phyloP scores from a whole-genome alignment of 2,797 vertebrate genomes.

The Peromyscus aztecus region DNA sequence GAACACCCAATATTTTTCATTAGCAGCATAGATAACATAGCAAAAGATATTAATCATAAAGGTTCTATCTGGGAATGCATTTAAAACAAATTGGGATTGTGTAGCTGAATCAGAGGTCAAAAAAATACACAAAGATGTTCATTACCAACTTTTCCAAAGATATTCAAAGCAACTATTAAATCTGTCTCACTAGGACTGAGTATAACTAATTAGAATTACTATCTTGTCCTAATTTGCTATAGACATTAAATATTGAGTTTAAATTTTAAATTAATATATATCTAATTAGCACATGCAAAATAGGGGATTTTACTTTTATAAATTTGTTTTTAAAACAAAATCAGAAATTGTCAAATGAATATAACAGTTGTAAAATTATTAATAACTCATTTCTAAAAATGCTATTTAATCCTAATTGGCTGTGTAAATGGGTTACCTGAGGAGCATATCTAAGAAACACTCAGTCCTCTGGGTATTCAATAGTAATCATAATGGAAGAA shows the following conservation, averaged over 20 bases:
- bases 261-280: constrained; percentile 83
- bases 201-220: constrained; percentile 81
- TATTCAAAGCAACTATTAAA: constrained; percentile 76
- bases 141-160: constrained; percentile 80
- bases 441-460: constrained; percentile 73
- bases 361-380: constrained; percentile 80
- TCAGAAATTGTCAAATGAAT: constrained; percentile 78
- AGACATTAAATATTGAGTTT: constrained; percentile 75
- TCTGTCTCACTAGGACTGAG: constrained; percentile 64
- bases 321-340: constrained; percentile 79
- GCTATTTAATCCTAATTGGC: constrained; percentile 79
- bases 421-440: constrained; percentile 41
- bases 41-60: constrained; percentile 84
- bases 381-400: constrained; percentile 80
- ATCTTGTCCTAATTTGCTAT: constrained; percentile 68
- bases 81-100: constrained; percentile 81
- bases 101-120: constrained; percentile 81
- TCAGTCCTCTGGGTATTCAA: constrained; percentile 63
- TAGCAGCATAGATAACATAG: constrained; percentile 81
- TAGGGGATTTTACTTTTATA: constrained; percentile 73
- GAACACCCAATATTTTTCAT: constrained; percentile 83
- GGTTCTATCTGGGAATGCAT: constrained; percentile 62
- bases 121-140: constrained; percentile 77
- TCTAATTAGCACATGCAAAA: constrained; percentile 82
- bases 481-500: background rate